Base-by-base conservation (phyloP, 2,113 vertebrate genomes). In the Etheostoma cragini region DNA sequence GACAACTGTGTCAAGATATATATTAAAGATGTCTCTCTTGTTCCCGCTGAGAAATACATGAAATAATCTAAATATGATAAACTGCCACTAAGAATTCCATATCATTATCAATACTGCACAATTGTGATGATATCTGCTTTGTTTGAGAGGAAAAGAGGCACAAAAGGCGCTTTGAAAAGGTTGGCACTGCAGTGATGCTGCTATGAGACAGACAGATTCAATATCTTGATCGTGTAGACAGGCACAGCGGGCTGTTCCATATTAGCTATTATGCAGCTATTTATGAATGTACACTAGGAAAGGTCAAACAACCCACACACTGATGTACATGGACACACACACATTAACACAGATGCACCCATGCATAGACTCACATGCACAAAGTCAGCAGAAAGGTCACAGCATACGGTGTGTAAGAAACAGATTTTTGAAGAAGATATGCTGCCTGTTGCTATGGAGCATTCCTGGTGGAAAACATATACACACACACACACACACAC, bases 361-460 rank as follows among this genome's bases (percentile, higher is more conserved):
- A 46, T 80, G 74, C 88, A 77, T 81, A 82, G 52, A 56, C 45
- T 66, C 11, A 8, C 61, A 50, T 53, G 77, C 80, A 79, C 77
- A 66, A 67, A 76, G 78, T 87, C 62, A 57, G 69, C 72, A 82
- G 81, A 87, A 92, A 93, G 91, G 91, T 94, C 90, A 92, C 60
- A 60, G 81, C 66, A 63, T 69, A 83, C 58, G 13, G 49, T 61
- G 80, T 70, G 76, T 54, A 77, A 84, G 82, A 86, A 73, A 78
- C 80, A 71, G 79, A 93, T 84, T 88, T 91, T 83, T 86, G 80
- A 90, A 84, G 87, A 84, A 56, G 85, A 90, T 87, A 73, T 80
- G 85, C 75, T 80, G 91, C 91, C 86, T 93, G 92, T 94, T 95
- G 94, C 93, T 90, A 94, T 93, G 92, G 91, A 90, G 82, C 91